Base-by-base conservation (phyloP, 1,140 invertebrate species). In the Homarus americanus region DNA sequence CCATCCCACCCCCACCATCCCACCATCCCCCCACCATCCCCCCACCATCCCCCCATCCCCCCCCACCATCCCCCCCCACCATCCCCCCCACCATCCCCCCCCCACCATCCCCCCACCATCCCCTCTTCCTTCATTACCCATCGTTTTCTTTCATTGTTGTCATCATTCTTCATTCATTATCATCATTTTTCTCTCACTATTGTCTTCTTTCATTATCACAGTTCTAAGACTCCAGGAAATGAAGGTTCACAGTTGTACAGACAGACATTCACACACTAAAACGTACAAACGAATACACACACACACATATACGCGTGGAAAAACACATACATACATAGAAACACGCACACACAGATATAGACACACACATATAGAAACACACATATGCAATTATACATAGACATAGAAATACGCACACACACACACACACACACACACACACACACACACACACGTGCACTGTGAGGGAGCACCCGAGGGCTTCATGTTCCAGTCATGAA, bases 331-430 rank as follows among this genome's bases (percentile, higher is more conserved):
- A 34, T 24, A 63, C 53, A 63, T 17, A 63, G 15, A 75, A 3
- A n/a, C 73, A 76, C 0, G 20, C 9, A 24, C 9, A 17, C 10
- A 10, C 53, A 63, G 7, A 63, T 17, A 75, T 20, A 12, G 12
- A 15, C 73, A 76, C 73, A 76, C 73, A 76, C 69, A 76, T n/a
- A 76, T n/a, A 36, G 10, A 76, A 28, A 76, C 73, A 76, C 32
- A 76, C 73, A 63, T 49, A 82, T 36, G 20, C 32, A 34, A 20
- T 34, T 44, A 49, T 32, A 82, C 41, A 82, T 41, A 82, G 20
- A 53, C 41, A 32, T 44, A 82, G 41, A 82, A 3, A 82, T 24
- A 24, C 20, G 28, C 20, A 41, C 20, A 53, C 28, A 32, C 2
- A 82, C 79, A 28, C 15, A 49, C n/a, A n/a, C 17, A n/a, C 15